Evolutionary conservation across 1,140 invertebrate genomes (phyloP), one percentile per base, ranked within the genome.

Genomic region (Bombus haemorrhoidalis): DNA sequence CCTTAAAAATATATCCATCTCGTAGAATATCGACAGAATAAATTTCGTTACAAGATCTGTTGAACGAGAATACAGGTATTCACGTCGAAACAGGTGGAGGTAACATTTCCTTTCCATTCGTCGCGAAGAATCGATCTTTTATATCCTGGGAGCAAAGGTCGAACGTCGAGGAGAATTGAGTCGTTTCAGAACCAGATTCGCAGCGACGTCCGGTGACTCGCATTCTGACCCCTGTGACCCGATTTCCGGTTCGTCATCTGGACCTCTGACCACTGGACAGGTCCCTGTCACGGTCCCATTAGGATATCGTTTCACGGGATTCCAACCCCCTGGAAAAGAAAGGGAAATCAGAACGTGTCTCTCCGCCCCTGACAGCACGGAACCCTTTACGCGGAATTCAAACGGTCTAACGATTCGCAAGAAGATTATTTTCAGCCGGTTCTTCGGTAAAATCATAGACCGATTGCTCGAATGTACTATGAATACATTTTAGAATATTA

Each of bases 241-340:
- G 86, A 91, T 89, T 91, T 93, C 92, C 92, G 92, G 92, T 93
- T 90, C 91, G 86, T 92, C 92, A 90, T 90, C 88, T 86, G 92
- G 91, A 93, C 92, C 92, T 93, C 87, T 93, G 92, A 93, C 92
- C 90, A 85, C 69, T 73, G 87, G 90, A 92, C 92, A 92, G 92
- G 91, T 92, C 89, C 91, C 76, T 90, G 87, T 88, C 87, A 85
- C 79, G 76, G 89, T 83, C 80, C 87, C 77, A 91, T 91, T 91
- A 90, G 84, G 69, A 80, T 84, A 88, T 90, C 90, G 86, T 90
- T 91, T 91, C 89, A 90, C 66, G 28, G 66, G 32, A 80, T 71
- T 76, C 47, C 82, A 76, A 72, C 82, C 82, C 81, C 66, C 83
- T 15, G 66, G 77, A 66, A 13, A 75, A 71, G 88, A 81, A 71